Base-by-base conservation (phyloP, 2,888 invertebrate species). In the Noctua fimbriata region DNA sequence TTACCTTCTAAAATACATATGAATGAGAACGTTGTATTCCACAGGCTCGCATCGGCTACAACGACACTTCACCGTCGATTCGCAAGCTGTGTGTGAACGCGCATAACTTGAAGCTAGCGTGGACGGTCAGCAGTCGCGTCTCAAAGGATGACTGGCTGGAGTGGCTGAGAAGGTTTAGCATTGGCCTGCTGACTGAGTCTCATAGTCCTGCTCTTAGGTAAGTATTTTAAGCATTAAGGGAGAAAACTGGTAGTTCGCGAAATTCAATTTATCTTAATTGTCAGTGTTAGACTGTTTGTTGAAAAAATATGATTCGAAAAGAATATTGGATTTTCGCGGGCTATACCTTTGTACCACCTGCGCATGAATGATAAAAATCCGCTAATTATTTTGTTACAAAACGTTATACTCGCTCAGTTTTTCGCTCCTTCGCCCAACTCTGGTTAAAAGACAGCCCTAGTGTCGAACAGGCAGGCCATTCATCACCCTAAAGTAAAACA, bases 141-240 rank as follows among this genome's bases (percentile, higher is more conserved):
- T 99, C 99, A 1, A 99, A 99, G 94, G 99, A 99, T 90, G 99
- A 99, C 95, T 99, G 99, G 99, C 97, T 99, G 70, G 99, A 99
- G 94, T 99, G 99, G 99, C 95, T 99, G 73, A 97, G 99, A 67
- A 97, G 99, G 67, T 97, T 99, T 80, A 99, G 99, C 82, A 98
- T 99, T 85, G 99, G 99, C 74, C 97, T 99, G 52, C 97, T 99
- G 16, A 99, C 99, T 88, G 99, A 99, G 93, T 99, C 99, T 0
- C 99, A 99, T 4, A 99, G 99, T 55, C 99, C 99, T 12, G 99
- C 99, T 0, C 95, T 99, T 44, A 97, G 98, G 97, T 67, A 12
- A 14, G 44, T 44, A 14, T 44, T 44, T 24, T 24, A 14, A 58
- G n/a, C 5, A 58, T 58, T 18, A 47, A 47, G 1, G 44, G 1